Evolutionary conservation across 2,113 vertebrate species (phyloP).

Genomic region (Dipodomys spectabilis): DNA sequence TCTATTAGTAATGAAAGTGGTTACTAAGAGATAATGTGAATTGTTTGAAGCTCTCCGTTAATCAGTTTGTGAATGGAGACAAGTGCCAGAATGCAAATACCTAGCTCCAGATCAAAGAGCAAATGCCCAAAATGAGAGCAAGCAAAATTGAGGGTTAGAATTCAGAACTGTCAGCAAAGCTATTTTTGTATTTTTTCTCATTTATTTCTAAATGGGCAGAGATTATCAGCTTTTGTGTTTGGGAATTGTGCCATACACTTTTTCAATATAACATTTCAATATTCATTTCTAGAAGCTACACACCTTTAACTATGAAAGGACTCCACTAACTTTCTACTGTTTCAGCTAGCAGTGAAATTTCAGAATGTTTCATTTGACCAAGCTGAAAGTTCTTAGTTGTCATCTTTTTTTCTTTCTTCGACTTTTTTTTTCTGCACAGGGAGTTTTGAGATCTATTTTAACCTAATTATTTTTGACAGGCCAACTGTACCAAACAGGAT

Average conservation of each 20-base stretch:
- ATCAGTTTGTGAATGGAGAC: neutral
- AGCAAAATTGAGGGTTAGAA: neutral
- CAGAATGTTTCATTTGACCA: slow-evolving; percentile 51
- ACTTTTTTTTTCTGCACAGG: neutral
- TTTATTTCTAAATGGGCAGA: neutral
- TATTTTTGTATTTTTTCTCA: neutral
- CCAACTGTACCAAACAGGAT: slow-evolving; percentile 62
- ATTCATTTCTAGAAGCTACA: slow-evolving; percentile 35
- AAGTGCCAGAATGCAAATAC: neutral
- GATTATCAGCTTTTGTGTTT: neutral
- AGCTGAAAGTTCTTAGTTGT: slow-evolving; percentile 51
- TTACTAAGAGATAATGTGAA: neutral
- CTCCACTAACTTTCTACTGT: neutral
- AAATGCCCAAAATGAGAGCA: neutral
- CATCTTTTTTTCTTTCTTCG: neutral
- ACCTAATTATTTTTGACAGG: slow-evolving; percentile 59
- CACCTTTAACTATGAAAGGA: neutral
- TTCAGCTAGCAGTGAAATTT: slow-evolving; percentile 25
- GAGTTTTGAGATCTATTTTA: slow-evolving; percentile 72
- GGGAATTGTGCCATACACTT: neutral
- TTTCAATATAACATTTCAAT: neutral
- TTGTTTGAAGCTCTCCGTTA: neutral
- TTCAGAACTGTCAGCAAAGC: neutral
- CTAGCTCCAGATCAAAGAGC: neutral
- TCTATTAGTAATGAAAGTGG: slow-evolving; percentile 4